Base-by-base conservation (phyloP, 1,140 invertebrate species). In the Coenobita brevimanus region DNA sequence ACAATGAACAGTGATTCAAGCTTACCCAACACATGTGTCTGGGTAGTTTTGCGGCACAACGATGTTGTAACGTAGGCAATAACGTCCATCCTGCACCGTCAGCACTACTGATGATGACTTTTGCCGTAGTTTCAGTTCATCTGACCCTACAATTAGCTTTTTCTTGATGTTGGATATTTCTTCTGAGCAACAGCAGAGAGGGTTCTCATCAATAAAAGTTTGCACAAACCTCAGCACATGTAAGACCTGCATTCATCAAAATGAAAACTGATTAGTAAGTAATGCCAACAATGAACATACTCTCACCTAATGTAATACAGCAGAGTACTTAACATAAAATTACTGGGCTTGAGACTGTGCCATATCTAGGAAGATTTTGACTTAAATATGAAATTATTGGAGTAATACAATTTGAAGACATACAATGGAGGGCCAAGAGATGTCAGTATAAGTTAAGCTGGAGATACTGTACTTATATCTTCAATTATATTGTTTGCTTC, bases 121-220 rank as follows among this genome's bases (percentile, higher is more conserved):
- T 91, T 96, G 95, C 80, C 94, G 95, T 62, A 96, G 91, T 92
- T 95, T 96, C 1, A 96, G 91, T 87, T 94, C 94, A 92, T 95
- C 95, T 43, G 82, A 80, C 2, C 36, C 88, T 8, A 92, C 91
- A 3, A 90, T 89, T 15, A 94, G 90, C 78, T 93, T 92, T 73
- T 91, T 91, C 86, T 95, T 95, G 69, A 96, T 92, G 27, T 93
- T 91, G 83, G 94, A 93, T 80, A 97, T 95, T 92, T 97, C 96
- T 91, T 96, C 95, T 71, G 95, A 95, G 91, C 95, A 96, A 62
- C 95, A 95, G 91, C 94, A 95, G 8, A 97, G 92, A 0, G 95
- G 95, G 93, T 96, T 96, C 64, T 96, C 95, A 38, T 95, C 93
- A 3, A 97, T 92, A 91, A 96, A 97, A 75, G 94, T 94, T 62